Evolutionary conservation across 1,140 invertebrate species (phyloP).

Genomic region (Andricus grossulariae): DNA sequence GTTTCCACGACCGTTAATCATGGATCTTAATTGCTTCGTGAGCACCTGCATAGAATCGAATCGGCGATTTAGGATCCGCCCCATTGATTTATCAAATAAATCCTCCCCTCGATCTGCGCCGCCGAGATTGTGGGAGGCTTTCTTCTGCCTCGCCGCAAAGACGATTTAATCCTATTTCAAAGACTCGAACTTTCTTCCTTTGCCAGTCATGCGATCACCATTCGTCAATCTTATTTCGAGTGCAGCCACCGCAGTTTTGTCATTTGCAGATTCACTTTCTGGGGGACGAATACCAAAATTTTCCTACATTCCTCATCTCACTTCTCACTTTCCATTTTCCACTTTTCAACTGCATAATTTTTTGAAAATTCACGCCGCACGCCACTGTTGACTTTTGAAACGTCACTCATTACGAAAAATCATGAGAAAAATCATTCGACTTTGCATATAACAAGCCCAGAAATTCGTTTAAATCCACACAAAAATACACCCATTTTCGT

Average conservation of each 20-base stretch:
- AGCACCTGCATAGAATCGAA: conserved; percentile 47
- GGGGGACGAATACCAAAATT: neutral
- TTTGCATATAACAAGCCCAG: no score
- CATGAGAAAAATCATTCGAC: no score
- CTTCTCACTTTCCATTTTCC: no score
- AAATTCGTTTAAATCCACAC: no score
- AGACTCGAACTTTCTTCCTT: conserved; percentile 41
- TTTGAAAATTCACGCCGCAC: no score
- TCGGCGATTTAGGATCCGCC: conserved; percentile 53
- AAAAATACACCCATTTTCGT: no score
- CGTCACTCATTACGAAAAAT: no score
- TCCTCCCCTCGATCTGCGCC: conserved; percentile 43
- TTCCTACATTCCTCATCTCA: no score
- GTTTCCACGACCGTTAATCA: conserved; percentile 57
- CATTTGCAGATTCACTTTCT: neutral
- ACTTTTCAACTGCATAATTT: no score
- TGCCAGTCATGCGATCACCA: neutral
- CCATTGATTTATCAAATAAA: conserved; percentile 63
- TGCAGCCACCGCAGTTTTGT: neutral
- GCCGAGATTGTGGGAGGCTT: conserved; percentile 43
- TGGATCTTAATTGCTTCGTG: conserved; percentile 59
- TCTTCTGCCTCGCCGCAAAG: conserved; percentile 41
- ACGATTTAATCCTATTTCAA: conserved; percentile 52
- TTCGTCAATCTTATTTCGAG: conserved; percentile 3
- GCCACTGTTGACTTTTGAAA: no score